These are phyloP conservation scores for Centroberyx gerrardi DNA, from an alignment of 2,797 vertebrate genomes.

Conservation along the genomic window DNA sequence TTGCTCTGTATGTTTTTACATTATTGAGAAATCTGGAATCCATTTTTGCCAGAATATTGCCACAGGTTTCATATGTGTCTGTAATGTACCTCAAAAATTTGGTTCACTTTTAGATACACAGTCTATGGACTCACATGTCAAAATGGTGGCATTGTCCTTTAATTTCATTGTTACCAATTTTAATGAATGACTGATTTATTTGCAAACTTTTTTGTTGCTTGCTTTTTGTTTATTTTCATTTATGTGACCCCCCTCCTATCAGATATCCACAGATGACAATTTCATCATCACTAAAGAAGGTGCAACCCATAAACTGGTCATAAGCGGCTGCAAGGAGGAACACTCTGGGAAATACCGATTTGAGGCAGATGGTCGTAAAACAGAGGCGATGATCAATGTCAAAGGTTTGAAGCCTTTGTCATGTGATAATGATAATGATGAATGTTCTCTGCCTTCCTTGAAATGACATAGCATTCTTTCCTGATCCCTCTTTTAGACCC, in stretches of 20 bases:
- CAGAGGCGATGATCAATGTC: slow-evolving; percentile 86
- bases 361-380: slow-evolving; percentile 88
- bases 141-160: neutral
- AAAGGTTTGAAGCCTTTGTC: slow-evolving; percentile 82
- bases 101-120: neutral
- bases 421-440: neutral
- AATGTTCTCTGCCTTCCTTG: neutral
- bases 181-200: neutral
- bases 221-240: slow-evolving; percentile 11
- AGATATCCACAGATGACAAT: slow-evolving; percentile 86
- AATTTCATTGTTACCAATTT: neutral
- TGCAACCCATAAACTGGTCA: slow-evolving; percentile 83
- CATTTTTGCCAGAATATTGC: neutral
- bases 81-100: neutral
- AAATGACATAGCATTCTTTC: neutral
- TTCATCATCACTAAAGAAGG: slow-evolving; percentile 85
- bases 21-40: neutral
- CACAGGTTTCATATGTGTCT: neutral
- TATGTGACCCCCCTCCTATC: slow-evolving; percentile 11
- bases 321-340: slow-evolving; percentile 80
- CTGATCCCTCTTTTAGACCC: slow-evolving; percentile 81
- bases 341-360: slow-evolving; percentile 91
- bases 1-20: neutral
- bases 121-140: neutral
- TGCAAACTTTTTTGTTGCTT: neutral